phyloP scores from a whole-genome alignment of 2,113 vertebrate species.

The Prunella fulvescens region DNA sequence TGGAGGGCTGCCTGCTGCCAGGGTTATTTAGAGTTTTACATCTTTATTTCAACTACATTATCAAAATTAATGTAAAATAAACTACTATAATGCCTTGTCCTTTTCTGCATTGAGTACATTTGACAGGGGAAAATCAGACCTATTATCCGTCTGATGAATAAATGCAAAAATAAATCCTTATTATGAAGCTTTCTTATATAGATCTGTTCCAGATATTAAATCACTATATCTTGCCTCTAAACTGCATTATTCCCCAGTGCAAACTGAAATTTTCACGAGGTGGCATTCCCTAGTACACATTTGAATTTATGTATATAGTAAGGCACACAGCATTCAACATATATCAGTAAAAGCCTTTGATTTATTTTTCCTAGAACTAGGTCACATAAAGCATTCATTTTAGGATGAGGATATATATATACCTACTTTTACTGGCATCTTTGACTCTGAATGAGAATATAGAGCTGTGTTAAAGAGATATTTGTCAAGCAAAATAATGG shows the following conservation, averaged over 20 bases:
- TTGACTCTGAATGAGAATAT: background rate
- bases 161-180: slow-evolving; percentile 63
- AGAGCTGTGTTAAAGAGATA: background rate
- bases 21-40: slow-evolving; percentile 14
- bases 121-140: slow-evolving; percentile 8
- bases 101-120: slow-evolving; percentile 20
- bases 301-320: slow-evolving; percentile 52
- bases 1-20: slow-evolving; percentile 6
- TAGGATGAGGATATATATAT: background rate
- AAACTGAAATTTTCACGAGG: slow-evolving; percentile 43
- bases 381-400: slow-evolving; percentile 42
- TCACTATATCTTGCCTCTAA: slow-evolving; percentile 48
- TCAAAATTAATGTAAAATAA: slow-evolving; percentile 58
- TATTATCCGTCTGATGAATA: slow-evolving; percentile 51
- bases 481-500: slow-evolving; percentile 12
- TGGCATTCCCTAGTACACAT: slow-evolving; percentile 21
- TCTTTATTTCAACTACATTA: slow-evolving; percentile 57
- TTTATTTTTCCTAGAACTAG: slow-evolving; percentile 50
- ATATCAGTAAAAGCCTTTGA: slow-evolving; percentile 29
- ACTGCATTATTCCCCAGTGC: slow-evolving; percentile 22
- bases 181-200: slow-evolving; percentile 40
- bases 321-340: background rate
- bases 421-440: background rate
- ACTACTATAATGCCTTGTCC: slow-evolving; percentile 14
- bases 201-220: slow-evolving; percentile 46